Percentiles rank a stretch among this genome's conserved stretches.
These are phyloP conservation scores for Patiria pectinifera DNA, from an alignment of 53 echinoderm and acorn worm species.

Conservation along the genomic window DNA sequence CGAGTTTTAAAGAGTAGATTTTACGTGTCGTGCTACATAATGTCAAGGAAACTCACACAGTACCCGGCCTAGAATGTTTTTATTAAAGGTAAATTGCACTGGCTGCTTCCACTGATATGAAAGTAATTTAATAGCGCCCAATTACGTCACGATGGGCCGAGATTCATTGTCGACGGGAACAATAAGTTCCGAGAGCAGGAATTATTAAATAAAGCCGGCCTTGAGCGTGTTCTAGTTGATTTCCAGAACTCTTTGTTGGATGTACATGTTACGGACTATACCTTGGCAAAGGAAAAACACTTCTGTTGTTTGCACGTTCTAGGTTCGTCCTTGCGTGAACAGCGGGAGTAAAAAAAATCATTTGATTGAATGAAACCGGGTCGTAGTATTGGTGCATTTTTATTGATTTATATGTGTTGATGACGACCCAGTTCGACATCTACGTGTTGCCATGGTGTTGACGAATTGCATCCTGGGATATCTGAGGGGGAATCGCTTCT, in stretches of 20 bases:
- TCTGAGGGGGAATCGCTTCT: not conserved
- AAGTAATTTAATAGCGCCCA: not conserved
- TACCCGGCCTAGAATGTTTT: not conserved
- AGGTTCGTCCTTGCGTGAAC: slow-evolving; percentile 16
- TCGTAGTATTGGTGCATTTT: slow-evolving; percentile 22
- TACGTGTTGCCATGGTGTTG: slow-evolving; percentile 4
- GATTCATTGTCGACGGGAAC: not conserved
- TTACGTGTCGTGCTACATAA: not conserved
- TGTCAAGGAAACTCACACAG: not conserved
- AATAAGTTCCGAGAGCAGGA: not conserved
- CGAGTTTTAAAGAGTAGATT: no score
- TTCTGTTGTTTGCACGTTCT: not conserved
- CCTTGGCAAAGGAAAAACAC: not conserved
- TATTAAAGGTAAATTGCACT: no score
- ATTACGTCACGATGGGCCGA: not conserved
- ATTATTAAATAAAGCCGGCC: no score
- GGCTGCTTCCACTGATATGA: no score
- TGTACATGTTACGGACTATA: not conserved
- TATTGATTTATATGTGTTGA: not conserved
- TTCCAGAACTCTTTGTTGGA: not conserved
- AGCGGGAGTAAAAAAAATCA: not conserved
- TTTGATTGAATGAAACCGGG: slow-evolving; percentile 31
- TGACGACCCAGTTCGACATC: not conserved
- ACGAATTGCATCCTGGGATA: not conserved
- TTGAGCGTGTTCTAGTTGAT: no score